Conservation (phyloP, 2,888 invertebrate species). For the Torymus aiolomorphi region DNA sequence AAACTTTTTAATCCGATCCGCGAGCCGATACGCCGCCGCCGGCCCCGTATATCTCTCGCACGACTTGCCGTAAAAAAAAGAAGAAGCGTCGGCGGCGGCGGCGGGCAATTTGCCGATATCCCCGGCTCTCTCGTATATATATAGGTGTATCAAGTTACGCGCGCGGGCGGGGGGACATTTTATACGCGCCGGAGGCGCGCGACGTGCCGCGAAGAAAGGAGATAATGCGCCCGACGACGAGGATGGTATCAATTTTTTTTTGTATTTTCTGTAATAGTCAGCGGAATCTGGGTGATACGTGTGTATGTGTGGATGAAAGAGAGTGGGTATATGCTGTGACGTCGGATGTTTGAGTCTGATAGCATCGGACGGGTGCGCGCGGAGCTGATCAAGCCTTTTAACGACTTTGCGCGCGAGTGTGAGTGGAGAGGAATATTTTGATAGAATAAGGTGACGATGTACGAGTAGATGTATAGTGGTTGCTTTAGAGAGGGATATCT, state of each 20-base stretch:
- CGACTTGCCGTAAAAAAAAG: not conserved
- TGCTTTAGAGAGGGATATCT: too few species aligned
- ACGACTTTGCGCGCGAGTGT: too few species aligned
- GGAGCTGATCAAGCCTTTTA: too few species aligned
- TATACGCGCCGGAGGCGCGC: not conserved
- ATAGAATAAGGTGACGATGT: too few species aligned
- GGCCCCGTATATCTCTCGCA: not conserved
- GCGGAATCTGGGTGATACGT: too few species aligned
- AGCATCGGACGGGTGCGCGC: too few species aligned
- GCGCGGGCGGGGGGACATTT: not conserved
- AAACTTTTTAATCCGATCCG: constrained; percentile 9
- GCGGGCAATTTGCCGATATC: constrained; percentile 34
- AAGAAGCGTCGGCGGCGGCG: not conserved
- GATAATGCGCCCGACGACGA: not conserved
- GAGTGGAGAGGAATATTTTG: too few species aligned
- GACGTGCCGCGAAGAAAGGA: not conserved
- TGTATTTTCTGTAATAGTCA: too few species aligned
- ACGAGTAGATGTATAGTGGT: too few species aligned
- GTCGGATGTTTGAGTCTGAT: constrained; percentile 1
- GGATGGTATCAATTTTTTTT: not conserved
- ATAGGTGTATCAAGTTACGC: constrained; percentile 23
- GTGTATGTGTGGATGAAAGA: too few species aligned
- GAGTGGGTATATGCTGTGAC: not conserved
- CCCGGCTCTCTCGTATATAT: not conserved
- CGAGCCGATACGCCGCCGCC: constrained; percentile 1